Conservation (phyloP, 2,888 invertebrate genomes). For the Dolomedes plantarius region DNA sequence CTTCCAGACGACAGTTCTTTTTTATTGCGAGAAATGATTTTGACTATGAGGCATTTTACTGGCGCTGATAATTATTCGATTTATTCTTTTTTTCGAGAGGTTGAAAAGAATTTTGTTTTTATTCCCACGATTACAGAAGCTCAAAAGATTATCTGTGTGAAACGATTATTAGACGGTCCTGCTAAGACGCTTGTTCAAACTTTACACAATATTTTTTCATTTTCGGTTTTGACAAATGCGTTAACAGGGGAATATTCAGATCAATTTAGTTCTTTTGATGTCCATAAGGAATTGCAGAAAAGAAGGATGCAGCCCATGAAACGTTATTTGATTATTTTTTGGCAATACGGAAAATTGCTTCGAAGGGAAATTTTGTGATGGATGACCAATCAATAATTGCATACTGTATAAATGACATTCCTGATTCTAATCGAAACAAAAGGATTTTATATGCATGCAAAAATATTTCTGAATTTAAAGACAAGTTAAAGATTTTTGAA, state of each 20-base stretch:
- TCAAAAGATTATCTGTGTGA: not conserved
- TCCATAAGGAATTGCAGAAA: not conserved
- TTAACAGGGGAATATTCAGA: not conserved
- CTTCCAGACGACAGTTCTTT: no score
- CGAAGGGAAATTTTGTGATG: not conserved
- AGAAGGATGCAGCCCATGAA: not conserved
- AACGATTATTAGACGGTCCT: not conserved
- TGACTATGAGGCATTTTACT: not conserved
- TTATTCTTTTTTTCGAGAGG: not conserved
- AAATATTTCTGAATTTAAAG: not conserved
- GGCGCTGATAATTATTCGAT: not conserved
- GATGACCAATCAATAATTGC: not conserved
- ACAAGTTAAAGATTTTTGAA: slow-evolving; percentile 1
- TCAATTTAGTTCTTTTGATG: not conserved
- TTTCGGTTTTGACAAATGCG: not conserved
- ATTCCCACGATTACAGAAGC: not conserved
- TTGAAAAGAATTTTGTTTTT: not conserved
- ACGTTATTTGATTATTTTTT: not conserved
- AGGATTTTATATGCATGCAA: not conserved
- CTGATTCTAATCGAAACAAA: not conserved
- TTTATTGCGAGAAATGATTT: no score
- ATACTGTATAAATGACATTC: slow-evolving; percentile 4
- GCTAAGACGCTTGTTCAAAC: not conserved
- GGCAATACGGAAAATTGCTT: not conserved
- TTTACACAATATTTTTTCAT: not conserved